phyloP scores from a whole-genome alignment of 2,797 vertebrate species.

The Pseudochirops cupreus region DNA sequence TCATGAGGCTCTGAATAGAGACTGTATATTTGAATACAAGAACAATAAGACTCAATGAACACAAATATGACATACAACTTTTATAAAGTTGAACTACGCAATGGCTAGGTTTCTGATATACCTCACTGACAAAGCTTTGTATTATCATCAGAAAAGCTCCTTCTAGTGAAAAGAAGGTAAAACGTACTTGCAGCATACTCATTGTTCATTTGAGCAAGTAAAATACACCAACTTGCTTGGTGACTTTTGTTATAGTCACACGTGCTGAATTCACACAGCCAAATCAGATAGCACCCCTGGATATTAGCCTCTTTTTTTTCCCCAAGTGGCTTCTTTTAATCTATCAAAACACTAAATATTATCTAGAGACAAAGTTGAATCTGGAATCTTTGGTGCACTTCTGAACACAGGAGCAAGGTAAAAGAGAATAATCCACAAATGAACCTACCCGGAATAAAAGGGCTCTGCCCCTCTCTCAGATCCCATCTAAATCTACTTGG shows the following conservation, averaged over 20 bases:
- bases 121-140: not conserved
- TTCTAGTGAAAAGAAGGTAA: not conserved
- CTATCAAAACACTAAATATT: not conserved
- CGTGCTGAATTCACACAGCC: not conserved
- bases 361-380: not conserved
- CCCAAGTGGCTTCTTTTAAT: not conserved
- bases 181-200: not conserved
- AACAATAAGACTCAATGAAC: not conserved
- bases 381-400: not conserved
- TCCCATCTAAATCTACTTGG: not conserved
- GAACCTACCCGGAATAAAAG: not conserved
- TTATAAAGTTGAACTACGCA: not conserved
- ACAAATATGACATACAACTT: not conserved
- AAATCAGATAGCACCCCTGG: not conserved
- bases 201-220: not conserved
- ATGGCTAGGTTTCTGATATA: not conserved
- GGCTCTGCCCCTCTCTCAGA: not conserved
- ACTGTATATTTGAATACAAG: not conserved
- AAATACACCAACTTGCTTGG: not conserved
- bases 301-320: not conserved
- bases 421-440: not conserved
- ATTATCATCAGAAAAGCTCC: not conserved
- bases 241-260: not conserved
- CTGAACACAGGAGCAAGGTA: not conserved
- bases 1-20: not conserved